Evolutionary conservation across 2,797 vertebrate genomes (phyloP).

Genomic region (Protosalanx chinensis): DNA sequence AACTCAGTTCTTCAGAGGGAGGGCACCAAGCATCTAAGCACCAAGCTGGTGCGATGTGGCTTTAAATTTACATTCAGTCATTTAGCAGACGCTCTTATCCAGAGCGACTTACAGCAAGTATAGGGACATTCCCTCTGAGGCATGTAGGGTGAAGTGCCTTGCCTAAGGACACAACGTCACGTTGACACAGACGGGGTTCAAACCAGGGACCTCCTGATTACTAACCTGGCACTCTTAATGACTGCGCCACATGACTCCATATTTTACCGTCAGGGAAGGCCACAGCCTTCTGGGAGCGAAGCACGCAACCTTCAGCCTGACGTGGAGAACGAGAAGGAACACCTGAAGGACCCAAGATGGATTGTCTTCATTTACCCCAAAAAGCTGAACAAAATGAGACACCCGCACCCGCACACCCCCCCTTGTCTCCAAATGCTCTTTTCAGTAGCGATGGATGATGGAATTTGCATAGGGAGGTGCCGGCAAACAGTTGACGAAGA

Average conservation of each 20-base stretch:
- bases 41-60: slow-evolving; percentile 52
- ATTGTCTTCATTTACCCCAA: slow-evolving; percentile 11
- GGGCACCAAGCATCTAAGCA: slow-evolving; percentile 44
- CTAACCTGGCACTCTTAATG: too few species aligned
- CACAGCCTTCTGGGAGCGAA: slow-evolving; percentile 37
- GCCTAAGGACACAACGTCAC: too few species aligned
- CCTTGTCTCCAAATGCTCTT: slow-evolving; percentile 43
- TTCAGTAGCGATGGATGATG: slow-evolving; percentile 26
- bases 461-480: slow-evolving; percentile 36
- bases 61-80: neutral
- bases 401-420: too few species aligned
- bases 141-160: too few species aligned
- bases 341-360: slow-evolving; percentile 16
- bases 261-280: too few species aligned
- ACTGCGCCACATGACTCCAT: too few species aligned
- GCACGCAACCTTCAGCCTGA: slow-evolving; percentile 43
- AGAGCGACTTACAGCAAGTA: too few species aligned
- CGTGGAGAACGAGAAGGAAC: slow-evolving; percentile 37
- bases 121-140: too few species aligned
- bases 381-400: slow-evolving; percentile 14
- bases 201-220: too few species aligned
- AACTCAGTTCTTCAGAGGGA: slow-evolving; percentile 31
- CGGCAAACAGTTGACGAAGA: slow-evolving; percentile 26
- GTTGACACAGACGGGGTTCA: too few species aligned
- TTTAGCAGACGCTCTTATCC: too few species aligned